Base-by-base conservation (phyloP, 1,140 invertebrate species). In the Heliconius hewitsoni region DNA sequence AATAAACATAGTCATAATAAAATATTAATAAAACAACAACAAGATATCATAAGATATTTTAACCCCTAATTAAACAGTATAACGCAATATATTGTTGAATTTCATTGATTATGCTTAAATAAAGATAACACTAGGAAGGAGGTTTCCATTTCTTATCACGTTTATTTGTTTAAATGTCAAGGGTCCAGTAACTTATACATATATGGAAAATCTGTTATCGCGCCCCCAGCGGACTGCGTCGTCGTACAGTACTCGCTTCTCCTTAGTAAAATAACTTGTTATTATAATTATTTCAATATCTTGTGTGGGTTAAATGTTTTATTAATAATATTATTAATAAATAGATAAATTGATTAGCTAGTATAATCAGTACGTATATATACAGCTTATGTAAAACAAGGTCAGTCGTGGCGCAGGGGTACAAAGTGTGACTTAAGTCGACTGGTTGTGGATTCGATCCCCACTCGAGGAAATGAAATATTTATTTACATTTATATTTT, bases 141-240 rank as follows among this genome's bases (percentile, higher is more conserved):
- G 74, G 71, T 83, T 83, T 83, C 79, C 77, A 79, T 71, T 52
- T 57, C 74, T 81, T 81, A 83, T 83, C 82, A n/a, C 37, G 34
- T 74, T 76, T 76, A 57, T 79, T 79, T 57, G 3, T 34, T 76
- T 50, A 70, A 72, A 72, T 50, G 81, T 83, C 82, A 83, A 57
- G 66, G 79, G 79, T 83, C 52, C 60, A 19, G 39, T 50, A 73
- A 60, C 73, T 78, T 19, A 42, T 46, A 27, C 39, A 39, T n/a
- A 75, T 70, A 57, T 70, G 70, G 39, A 30, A 75, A 50, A 79
- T 70, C 34, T 73, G 23, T 76, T 80, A 80, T 82, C 71, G 23
- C 19, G 66, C 81, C 82, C 79, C 82, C 82, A 57, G 74, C 71
- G 79, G 74, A 77, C 73, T 11, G 4, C 16, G 8, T 42, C 39